Evolutionary conservation across 2,888 invertebrate genomes (phyloP), one percentile per base, ranked within the genome.

Genomic region (Diarsia mendica): DNA sequence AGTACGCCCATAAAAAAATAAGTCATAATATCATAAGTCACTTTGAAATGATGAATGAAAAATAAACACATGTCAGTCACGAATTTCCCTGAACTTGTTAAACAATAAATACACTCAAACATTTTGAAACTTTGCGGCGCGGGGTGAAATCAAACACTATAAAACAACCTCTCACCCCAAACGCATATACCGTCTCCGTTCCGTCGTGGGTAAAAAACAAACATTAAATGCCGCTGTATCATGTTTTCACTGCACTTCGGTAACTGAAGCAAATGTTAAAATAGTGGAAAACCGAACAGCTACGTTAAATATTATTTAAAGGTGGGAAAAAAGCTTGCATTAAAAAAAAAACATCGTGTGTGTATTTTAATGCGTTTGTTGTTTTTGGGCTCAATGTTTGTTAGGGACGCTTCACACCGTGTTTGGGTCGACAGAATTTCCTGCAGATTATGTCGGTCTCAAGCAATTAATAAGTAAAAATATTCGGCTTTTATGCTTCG

Each of bases 271-370:
- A 23, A 58, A 65, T 64, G 33, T 67, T 20, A 33, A 71, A 71
- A 71, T 71, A 28, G 55, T 51, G 49, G 72, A 0, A 53, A 55
- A 46, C 55, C 23, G 46, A 67, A 67, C 20, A 33, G 13, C 60
- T 11, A 46, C 13, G 15, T 63, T 72, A n/a, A 67, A 73, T 64
- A 51, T 58, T 58, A 58, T 64, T 46, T 10, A 51, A 66, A n/a
- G 46, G 1, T 0, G 20, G 49, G 0, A 3, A 67, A 67, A 73
- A 46, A 28, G 33, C n/a, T 64, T 39, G 18, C 18, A 51, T 44
- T 79, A 6, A 6, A 33, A 53, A 72, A 53, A 55, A 15, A 46
- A 33, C 23, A n/a, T n/a, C n/a, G n/a, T n/a, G 11, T 10, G 2
- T 8, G 51, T 39, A 5, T 55, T 63, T 28, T 2, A 9, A 46